These are phyloP conservation scores for Poeciliopsis turneri DNA, from an alignment of 2,797 vertebrate genomes.

Conservation along the genomic window DNA sequence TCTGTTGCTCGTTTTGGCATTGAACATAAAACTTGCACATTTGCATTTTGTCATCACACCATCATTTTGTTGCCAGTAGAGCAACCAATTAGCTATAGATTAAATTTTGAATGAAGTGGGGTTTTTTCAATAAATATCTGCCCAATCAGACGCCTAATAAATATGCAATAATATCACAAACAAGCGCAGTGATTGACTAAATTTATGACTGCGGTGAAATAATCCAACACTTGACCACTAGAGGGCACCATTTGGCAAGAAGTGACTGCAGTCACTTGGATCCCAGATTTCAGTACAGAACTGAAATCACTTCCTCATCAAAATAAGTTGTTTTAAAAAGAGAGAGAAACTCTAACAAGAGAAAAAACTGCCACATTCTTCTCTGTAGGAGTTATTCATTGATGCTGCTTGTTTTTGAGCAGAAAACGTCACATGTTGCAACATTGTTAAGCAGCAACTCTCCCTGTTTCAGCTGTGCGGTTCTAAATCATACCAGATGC, in stretches of 20 bases:
- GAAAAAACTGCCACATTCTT: neutral
- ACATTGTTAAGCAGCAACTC: conserved; percentile 2
- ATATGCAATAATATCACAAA: neutral
- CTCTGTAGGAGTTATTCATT: conserved; percentile 5
- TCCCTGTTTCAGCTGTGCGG: conserved; percentile 26
- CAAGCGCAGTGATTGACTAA: neutral
- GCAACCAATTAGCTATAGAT: neutral
- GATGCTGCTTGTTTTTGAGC: neutral
- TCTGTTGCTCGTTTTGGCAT: neutral
- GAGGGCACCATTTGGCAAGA: conserved; percentile 51
- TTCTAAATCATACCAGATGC: conserved; percentile 29
- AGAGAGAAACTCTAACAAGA: neutral
- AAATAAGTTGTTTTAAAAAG: neutral
- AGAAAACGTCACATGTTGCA: conserved; percentile 8
- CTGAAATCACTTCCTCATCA: conserved; percentile 5
- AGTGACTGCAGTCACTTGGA: conserved; percentile 9
- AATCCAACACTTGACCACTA: conserved; percentile 44
- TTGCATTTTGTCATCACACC: neutral
- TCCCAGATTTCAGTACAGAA: conserved; percentile 21
- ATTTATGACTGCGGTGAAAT: neutral
- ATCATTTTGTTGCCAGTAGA: neutral
- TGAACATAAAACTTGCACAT: neutral
- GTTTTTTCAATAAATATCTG: neutral
- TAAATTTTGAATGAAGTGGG: neutral
- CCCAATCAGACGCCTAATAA: neutral